These are phyloP conservation scores for Phortica variegata DNA, from an alignment of 1,140 invertebrate species.

Conservation along the genomic window DNA sequence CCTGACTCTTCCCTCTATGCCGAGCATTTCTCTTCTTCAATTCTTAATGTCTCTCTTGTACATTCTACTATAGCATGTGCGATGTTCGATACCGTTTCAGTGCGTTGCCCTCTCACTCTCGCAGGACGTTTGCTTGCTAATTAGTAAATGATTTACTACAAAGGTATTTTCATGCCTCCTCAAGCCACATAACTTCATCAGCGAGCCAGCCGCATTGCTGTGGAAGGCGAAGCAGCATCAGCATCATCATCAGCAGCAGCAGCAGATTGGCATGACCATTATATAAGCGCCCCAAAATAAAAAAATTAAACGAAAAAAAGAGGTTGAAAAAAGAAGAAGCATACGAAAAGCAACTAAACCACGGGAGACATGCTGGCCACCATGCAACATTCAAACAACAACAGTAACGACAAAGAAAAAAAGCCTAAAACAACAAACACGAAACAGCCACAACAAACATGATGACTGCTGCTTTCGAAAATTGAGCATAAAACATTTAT, in stretches of 20 bases:
- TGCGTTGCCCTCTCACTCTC: background rate
- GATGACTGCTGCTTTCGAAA: background rate
- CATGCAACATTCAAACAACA: conserved; percentile 29
- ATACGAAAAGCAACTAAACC: conserved; percentile 18
- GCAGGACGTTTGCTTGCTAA: conserved; percentile 14
- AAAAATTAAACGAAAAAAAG: conserved; percentile 37
- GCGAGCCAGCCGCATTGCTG: too few relatives aligned
- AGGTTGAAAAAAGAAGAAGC: background rate
- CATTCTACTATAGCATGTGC: too few relatives aligned
- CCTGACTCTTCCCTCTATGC: conserved; percentile 6
- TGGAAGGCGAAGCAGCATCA: conserved; percentile 1
- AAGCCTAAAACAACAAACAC: conserved; percentile 2
- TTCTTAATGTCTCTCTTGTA: background rate
- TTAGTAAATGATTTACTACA: conserved; percentile 37
- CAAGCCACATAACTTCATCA: background rate
- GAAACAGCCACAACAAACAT: conserved; percentile 17
- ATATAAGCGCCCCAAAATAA: conserved; percentile 21
- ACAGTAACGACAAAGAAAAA: too few relatives aligned
- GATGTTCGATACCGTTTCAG: too few relatives aligned
- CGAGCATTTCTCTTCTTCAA: conserved; percentile 7
- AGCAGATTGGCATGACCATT: background rate
- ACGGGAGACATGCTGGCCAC: conserved; percentile 47
- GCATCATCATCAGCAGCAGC: background rate
- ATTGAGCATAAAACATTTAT: conserved; percentile 46
- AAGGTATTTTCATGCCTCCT: conserved; percentile 26